Conservation (phyloP, 2,797 vertebrate genomes). For the Sebastes cheni region DNA sequence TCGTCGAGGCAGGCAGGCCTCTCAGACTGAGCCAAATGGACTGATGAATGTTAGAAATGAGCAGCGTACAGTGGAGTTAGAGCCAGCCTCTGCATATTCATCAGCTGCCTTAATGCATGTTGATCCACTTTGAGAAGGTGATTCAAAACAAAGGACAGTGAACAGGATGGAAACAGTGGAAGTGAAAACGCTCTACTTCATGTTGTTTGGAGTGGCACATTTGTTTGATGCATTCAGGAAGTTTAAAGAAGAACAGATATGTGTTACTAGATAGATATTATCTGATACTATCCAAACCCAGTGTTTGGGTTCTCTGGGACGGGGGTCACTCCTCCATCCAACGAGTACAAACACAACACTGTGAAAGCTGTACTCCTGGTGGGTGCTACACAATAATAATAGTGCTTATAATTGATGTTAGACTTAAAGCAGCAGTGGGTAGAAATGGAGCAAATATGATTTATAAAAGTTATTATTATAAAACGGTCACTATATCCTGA, state of each 20-base stretch:
- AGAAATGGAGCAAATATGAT: too few relatives aligned
- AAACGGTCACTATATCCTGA: too few relatives aligned
- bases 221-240: background rate
- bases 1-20: conserved; percentile 21
- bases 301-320: too few relatives aligned
- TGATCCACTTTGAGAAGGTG: conserved; percentile 4
- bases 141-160: background rate
- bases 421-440: too few relatives aligned
- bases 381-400: too few relatives aligned
- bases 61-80: conserved; percentile 1
- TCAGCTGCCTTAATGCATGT: conserved; percentile 22
- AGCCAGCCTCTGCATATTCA: conserved; percentile 39
- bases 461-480: too few relatives aligned
- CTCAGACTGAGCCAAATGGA: conserved; percentile 46
- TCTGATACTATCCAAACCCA: too few relatives aligned
- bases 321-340: too few relatives aligned
- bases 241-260: background rate
- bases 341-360: too few relatives aligned
- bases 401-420: too few relatives aligned
- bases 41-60: conserved; percentile 70
- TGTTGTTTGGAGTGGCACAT: background rate
- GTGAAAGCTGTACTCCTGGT: too few relatives aligned
- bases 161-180: background rate
- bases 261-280: background rate
- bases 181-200: background rate